These are phyloP conservation scores for Leptinotarsa texana DNA, from an alignment of 1,140 invertebrate genomes.

Conservation along the genomic window DNA sequence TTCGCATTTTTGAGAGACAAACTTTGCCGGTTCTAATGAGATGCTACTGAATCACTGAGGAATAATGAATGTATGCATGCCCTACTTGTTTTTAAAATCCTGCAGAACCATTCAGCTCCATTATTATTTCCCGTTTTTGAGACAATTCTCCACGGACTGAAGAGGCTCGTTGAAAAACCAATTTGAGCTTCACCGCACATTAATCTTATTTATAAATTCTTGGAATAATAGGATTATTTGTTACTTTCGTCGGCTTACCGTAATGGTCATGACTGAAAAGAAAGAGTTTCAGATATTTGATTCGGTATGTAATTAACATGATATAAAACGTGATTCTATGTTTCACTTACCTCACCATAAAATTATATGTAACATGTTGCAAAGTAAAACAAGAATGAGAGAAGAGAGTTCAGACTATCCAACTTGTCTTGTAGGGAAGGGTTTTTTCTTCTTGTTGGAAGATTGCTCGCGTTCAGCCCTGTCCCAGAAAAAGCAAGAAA, in stretches of 20 bases:
- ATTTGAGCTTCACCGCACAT: constrained; percentile 7
- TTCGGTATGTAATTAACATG: background rate
- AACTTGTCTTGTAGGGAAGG: no score
- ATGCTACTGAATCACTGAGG: background rate
- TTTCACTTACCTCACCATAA: background rate
- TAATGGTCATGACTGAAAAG: background rate
- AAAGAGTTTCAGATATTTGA: background rate
- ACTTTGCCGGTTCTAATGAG: background rate
- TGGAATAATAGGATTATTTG: constrained; percentile 6
- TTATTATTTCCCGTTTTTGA: constrained; percentile 8
- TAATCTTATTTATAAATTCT: constrained; percentile 7
- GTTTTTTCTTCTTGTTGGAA: no score
- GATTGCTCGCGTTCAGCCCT: no score
- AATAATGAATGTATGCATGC: constrained; percentile 8
- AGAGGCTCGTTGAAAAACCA: constrained; percentile 1
- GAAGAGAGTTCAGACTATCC: no score
- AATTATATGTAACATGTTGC: no score
- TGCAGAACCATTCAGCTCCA: background rate
- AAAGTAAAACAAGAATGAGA: no score
- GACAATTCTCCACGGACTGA: background rate
- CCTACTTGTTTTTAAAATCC: constrained; percentile 6
- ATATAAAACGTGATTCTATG: background rate
- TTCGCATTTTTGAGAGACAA: background rate
- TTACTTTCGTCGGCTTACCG: background rate
- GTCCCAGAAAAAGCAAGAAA: no score